Percentiles rank a stretch among this genome's conserved stretches.
These are phyloP conservation scores for Drosophila pruinosa DNA, from an alignment of 1,140 invertebrate species.

Conservation along the genomic window DNA sequence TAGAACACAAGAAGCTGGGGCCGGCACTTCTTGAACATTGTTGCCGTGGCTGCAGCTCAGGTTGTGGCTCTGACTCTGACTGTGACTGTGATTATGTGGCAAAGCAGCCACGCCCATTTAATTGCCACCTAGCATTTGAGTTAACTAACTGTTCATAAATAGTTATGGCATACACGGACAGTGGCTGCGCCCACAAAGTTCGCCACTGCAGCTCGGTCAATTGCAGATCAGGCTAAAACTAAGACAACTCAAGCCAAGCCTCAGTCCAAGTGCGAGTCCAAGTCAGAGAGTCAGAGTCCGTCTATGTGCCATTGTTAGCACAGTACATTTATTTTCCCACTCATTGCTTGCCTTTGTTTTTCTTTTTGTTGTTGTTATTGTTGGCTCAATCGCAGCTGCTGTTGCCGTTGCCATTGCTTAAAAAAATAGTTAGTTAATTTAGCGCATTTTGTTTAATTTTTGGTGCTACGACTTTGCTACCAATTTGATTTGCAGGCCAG, in stretches of 20 bases:
- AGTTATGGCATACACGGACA: constrained; percentile 80
- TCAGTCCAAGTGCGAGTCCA: not conserved
- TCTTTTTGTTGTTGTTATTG: constrained; percentile 2
- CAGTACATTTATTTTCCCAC: constrained; percentile 77
- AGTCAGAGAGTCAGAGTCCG: constrained; percentile 2
- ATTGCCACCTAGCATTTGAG: constrained; percentile 80
- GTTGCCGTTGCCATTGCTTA: constrained; percentile 40
- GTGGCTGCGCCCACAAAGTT: constrained; percentile 70
- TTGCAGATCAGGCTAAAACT: constrained; percentile 39
- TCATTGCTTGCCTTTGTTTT: constrained; percentile 50
- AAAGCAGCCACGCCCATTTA: constrained; percentile 68
- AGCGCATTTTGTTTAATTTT: constrained; percentile 75
- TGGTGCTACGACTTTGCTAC: constrained; percentile 50
- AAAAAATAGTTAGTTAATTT: constrained; percentile 70
- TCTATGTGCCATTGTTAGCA: constrained; percentile 62
- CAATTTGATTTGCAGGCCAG: constrained; percentile 75
- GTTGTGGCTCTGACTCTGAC: not conserved
- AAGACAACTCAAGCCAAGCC: constrained; percentile 10
- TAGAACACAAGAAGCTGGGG: constrained; percentile 40
- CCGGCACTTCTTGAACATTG: constrained; percentile 2
- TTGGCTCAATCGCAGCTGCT: too few species aligned
- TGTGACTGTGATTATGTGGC: constrained; percentile 16
- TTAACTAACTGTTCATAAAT: constrained; percentile 82
- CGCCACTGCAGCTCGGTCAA: constrained; percentile 32
- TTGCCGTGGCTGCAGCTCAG: not conserved